Base-by-base conservation (phyloP, 2,113 vertebrate species). In the Todiramphus saurophagus region DNA sequence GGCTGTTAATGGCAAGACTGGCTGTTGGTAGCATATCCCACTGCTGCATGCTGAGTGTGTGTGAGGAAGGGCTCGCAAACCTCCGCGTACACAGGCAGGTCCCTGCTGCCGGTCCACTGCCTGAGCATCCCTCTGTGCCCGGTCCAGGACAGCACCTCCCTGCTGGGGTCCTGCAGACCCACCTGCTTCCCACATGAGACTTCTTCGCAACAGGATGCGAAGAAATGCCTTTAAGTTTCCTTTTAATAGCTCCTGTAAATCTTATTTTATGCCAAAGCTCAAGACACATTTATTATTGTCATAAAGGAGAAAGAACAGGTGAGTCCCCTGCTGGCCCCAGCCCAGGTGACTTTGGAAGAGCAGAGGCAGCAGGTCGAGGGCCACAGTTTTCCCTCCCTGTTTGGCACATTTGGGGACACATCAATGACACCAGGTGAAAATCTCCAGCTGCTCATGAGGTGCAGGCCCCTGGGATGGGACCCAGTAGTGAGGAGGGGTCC, bases 201-300 rank as follows among this genome's bases (percentile, higher is more conserved):
- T 18, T 43, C 48, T 82, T 48, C 31, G 58, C 75, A 35, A 53
- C 82, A 76, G 70, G 70, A 85, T 37, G 50, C 53, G 41, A 67
- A 46, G 79, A 82, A 90, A 69, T 41, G 50, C 82, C 74, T 93
- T 93, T 6, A 43, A 51, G 63, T 86, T 91, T 69, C 59, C 53
- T 74, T 93, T 79, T 73, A 91, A 90, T 64, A 56, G 85, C 82
- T 80, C 74, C 72, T 90, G 88, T 90, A 93, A 95, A 95, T 96
- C 88, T 93, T 79, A 2, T 35, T 95, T 72, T 48, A 75, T 39
- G 81, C 62, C 59, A 17, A 88, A 60, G 39, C 60, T 31, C 63
- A 53, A 89, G 77, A 68, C 74, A 48, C 1, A 1, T 92, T 93
- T 85, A 69, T 76, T 87, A 18, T 73, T 41, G 50, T n/a, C 82